Base-by-base conservation (phyloP, 2,888 invertebrate genomes). In the Lycia hirtaria region DNA sequence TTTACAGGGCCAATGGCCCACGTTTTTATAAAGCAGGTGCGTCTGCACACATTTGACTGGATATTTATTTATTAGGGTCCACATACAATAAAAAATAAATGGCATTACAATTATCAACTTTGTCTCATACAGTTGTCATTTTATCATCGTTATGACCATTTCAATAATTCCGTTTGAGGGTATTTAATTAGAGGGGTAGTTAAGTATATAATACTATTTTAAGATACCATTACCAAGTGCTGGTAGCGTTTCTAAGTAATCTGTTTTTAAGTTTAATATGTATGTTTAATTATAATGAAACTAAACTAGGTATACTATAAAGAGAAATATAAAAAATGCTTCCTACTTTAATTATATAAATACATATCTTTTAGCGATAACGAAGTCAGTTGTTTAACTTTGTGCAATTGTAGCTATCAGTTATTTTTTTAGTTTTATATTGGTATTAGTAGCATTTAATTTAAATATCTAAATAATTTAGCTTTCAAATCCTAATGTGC, bases 21-120 rank as follows among this genome's bases (percentile, higher is more conserved):
- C 44, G 58, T 88, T 88, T 85, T 81, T 83, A 71, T 67, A 45
- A 62, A 69, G 89, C 89, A 90, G 90, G 90, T 89, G 89, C 77
- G 44, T 68, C 60, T 37, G 68, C 63, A 62, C 83, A 83, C 81
- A 75, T 83, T 82, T 76, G 73, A 75, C 70, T 73, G 70, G 68
- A 66, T 72, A 76, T 74, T 73, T 75, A 78, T 81, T 80, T 81
- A 83, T 83, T 79, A 71, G 75, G 78, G 78, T 71, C 73, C 58
- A 63, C 62, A 60, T 63, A 67, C 70, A 67, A 76, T 76, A 86
- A 86, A 85, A 86, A 85, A 76, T 66, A 81, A 85, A 86, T 84
- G 80, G 78, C 85, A 82, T 75, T 67, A 81, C 81, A 84, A 87
- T 87, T 85, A 86, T 76, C 72, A 76, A 80, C 73, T 75, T 69